phyloP scores from a whole-genome alignment of 1,140 invertebrate species.

The Popillia japonica region DNA sequence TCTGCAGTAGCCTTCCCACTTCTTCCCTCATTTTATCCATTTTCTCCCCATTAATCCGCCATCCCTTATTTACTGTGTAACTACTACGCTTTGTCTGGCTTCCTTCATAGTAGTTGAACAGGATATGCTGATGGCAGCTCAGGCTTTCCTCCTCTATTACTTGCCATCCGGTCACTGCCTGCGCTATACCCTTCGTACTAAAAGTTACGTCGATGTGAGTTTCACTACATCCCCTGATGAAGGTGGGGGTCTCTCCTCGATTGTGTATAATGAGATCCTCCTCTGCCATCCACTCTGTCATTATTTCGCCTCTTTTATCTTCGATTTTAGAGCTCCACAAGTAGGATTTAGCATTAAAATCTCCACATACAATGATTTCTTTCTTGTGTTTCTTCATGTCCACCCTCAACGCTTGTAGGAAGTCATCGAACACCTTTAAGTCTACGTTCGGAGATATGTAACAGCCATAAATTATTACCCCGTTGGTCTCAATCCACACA shows the following conservation, averaged over 20 bases:
- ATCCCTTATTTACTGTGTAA: not conserved
- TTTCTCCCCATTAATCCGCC: not conserved
- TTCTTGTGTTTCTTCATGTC: no score
- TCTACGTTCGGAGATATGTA: no score
- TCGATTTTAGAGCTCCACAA: not conserved
- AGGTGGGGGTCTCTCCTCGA: conserved; percentile 5
- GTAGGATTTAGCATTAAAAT: no score
- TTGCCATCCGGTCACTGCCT: not conserved
- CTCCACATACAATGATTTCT: no score
- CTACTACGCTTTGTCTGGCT: not conserved
- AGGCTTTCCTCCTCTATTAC: not conserved
- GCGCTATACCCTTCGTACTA: not conserved
- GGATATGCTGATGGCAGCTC: conserved; percentile 21
- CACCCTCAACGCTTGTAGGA: no score
- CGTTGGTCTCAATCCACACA: not conserved
- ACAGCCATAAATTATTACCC: no score
- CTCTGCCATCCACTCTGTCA: conserved; percentile 9
- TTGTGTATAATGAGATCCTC: not conserved
- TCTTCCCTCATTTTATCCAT: not conserved
- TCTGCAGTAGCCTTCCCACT: not conserved
- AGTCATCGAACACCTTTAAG: no score
- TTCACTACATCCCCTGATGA: not conserved
- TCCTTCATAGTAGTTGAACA: not conserved
- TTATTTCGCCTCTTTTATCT: not conserved
- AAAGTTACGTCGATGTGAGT: conserved; percentile 18